Evolutionary conservation across 2,888 invertebrate genomes (phyloP), one percentile per base, ranked within the genome.

Genomic region (Pammene aurita): DNA sequence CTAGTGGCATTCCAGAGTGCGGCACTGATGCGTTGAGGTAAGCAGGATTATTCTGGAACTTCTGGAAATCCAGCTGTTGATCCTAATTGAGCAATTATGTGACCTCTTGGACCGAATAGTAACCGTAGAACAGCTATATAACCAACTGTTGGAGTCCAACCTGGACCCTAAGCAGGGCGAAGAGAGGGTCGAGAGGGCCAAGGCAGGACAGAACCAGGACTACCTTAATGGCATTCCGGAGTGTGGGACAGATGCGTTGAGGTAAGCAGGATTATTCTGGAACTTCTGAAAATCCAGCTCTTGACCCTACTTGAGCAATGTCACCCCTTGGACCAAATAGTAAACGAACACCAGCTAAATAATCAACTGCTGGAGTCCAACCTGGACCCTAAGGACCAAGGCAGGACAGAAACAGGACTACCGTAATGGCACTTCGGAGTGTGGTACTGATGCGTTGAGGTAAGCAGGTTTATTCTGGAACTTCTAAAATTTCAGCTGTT

Each of bases 141-240:
- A 93, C 1, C 96, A 96, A 81, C 91, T 98, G 9, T 77, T 87
- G 44, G 94, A 95, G 54, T 96, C 97, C 18, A 98, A 98, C 89
- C 90, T 99, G 71, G 98, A 98, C 87, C 95, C 96, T 0, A n/a
- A n/a, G n/a, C n/a, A 98, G 92, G 88, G 97, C n/a, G 95, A 94
- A 73, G 98, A 98, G n/a, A n/a, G n/a, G 92, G 88, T 97, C 16
- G 95, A 95, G 75, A 94, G 93, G 67, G 97, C 97, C 0, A 95
- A 94, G 76, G 93, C 93, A 50, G 95, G 95, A 0, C 96, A 97
- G 86, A 94, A 94, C 74, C 95, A 95, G 80, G 95, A 96, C 82
- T 98, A 96, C 79, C 99, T 95, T 38, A 96, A 94, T 84, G 99
- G 97, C n/a, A 99, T 99, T 78, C 98, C 98, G 0, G 98, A 98